These are phyloP conservation scores for Sesia bembeciformis DNA, from an alignment of 2,888 invertebrate species.

Conservation along the genomic window DNA sequence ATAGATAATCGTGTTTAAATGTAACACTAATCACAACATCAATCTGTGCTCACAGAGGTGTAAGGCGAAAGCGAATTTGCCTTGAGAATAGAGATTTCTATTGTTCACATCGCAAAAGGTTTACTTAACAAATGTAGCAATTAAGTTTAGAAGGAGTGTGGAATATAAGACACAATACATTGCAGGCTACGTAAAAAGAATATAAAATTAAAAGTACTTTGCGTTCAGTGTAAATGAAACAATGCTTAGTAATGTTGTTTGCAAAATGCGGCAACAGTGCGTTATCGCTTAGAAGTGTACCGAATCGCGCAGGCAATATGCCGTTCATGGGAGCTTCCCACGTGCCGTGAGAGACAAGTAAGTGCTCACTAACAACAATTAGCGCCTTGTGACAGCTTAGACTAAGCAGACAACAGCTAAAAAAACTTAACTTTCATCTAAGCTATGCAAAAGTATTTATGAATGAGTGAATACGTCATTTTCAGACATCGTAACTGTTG, in stretches of 20 bases:
- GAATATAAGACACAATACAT: conserved; percentile 24
- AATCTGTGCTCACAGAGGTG: conserved; percentile 43
- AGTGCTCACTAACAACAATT: conserved; percentile 53
- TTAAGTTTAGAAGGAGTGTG: conserved; percentile 17
- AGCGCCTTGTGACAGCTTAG: conserved; percentile 26
- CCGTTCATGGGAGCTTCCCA: conserved; percentile 61
- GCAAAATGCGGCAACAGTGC: conserved; percentile 40
- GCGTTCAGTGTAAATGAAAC: conserved; percentile 26
- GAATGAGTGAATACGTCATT: too few species aligned
- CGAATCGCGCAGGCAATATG: conserved; percentile 19
- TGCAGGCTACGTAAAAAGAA: conserved; percentile 13
- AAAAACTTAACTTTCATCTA: too few species aligned
- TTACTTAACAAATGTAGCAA: conserved; percentile 45
- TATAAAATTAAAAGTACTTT: background rate
- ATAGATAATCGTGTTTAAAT: conserved; percentile 44
- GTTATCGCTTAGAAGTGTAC: conserved; percentile 20
- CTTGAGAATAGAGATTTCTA: conserved; percentile 57
- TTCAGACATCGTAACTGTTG: background rate
- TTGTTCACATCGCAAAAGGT: conserved; percentile 42
- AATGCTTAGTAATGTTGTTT: conserved; percentile 32
- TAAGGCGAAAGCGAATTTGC: conserved; percentile 41
- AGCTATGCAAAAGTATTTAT: too few species aligned
- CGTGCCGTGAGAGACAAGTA: conserved; percentile 35
- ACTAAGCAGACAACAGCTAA: background rate
- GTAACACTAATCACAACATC: conserved; percentile 36